phyloP scores from a whole-genome alignment of 2,113 vertebrate genomes.

The Sminthopsis crassicaudata region DNA sequence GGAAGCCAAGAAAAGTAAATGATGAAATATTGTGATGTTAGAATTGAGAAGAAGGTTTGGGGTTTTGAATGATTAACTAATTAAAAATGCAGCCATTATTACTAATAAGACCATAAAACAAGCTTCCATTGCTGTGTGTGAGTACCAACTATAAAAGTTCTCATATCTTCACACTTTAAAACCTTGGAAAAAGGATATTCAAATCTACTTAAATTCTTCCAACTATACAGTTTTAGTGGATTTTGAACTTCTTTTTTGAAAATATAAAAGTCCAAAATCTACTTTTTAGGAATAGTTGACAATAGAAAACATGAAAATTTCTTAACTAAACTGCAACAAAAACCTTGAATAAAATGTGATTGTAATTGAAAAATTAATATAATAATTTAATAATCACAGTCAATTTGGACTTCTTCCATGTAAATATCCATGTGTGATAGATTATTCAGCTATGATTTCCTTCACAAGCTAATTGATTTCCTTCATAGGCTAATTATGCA shows the following conservation, averaged over 20 bases:
- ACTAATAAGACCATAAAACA: neutral
- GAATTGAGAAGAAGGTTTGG: neutral
- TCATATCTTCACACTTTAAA: neutral
- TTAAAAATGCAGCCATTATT: neutral
- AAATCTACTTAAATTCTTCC: neutral
- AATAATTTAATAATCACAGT: neutral
- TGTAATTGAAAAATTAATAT: neutral
- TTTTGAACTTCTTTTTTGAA: neutral
- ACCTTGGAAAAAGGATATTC: neutral
- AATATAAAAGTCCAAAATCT: neutral
- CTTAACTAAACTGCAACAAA: neutral
- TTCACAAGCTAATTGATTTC: too few relatives aligned
- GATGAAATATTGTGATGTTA: neutral
- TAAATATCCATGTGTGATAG: neutral
- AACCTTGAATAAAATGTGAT: neutral
- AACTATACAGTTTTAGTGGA: neutral
- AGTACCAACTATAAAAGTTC: neutral
- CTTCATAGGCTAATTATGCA: too few relatives aligned
- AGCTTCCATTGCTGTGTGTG: neutral
- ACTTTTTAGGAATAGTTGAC: neutral
- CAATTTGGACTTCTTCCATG: neutral
- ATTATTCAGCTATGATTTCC: too few relatives aligned
- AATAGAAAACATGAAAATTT: neutral
- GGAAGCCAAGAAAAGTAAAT: neutral
- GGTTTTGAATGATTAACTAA: neutral